Base-by-base conservation (phyloP, 2,113 vertebrate genomes). In the Pungitius pungitius region DNA sequence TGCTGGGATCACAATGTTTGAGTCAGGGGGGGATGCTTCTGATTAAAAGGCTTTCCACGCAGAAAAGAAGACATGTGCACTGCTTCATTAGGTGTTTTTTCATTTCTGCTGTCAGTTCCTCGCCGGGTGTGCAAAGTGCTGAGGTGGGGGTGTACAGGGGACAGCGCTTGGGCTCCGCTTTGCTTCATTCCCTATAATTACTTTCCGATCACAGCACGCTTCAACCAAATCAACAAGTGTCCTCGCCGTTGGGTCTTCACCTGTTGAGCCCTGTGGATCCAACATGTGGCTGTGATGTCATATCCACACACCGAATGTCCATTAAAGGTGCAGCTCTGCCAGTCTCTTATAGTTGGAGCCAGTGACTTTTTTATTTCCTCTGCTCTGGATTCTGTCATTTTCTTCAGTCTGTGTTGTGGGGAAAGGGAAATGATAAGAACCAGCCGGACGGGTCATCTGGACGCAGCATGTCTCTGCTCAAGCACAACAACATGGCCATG, bases 361-460 rank as follows among this genome's bases (percentile, higher is more conserved):
- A 84, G 42, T 9, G 8, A 5, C 45, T 55, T 20, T 66, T 40
- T 66, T 35, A 17, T 40, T 61, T 24, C 1, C n/a, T 42, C 40
- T 27, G 3, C 58, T 47, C 33, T 52, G 3, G 22, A 77, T 43
- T 71, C 62, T 61, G 75, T 78, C 51, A 26, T 69, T 78, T 75
- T 52, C 11, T 84, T 84, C 72, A 71, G 33, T 80, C 62, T 75
- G 20, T 58, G 22, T 9, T 47, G 43, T 47, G 43, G 18, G n/a
- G 43, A 49, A 74, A 71, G 75, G 70, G 69, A 82, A 65, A 80
- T 70, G 78, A 88, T 85, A 75, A 80, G 77, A 88, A 79, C 57
- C 80, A 85, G 77, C 77, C 63, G 20, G 39, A 60, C 9, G 11
- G 60, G 67, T 82, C 80, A 86, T 85, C 84, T 90, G 85, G 78